Evolutionary conservation across 2,113 vertebrate species (phyloP).

Genomic region (Vulpes ferrilata): DNA sequence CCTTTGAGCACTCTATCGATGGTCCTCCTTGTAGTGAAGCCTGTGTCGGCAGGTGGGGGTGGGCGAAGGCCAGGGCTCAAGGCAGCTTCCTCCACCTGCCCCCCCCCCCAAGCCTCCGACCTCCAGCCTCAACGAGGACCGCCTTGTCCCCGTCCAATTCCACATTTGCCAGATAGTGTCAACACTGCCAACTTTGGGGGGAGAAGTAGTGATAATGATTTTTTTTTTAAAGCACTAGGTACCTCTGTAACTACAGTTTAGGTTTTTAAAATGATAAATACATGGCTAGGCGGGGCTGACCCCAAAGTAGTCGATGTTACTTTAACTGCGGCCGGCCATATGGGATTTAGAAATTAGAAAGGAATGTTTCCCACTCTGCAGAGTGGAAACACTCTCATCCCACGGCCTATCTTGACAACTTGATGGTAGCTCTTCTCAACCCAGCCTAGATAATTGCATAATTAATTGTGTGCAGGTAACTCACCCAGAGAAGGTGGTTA

Average conservation of each 20-base stretch:
- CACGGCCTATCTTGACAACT: not conserved
- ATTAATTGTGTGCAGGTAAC: slow-evolving; percentile 27
- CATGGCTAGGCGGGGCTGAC: slow-evolving; percentile 64
- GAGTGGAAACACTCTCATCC: slow-evolving; percentile 36
- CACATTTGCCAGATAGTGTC: not conserved
- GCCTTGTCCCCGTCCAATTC: not conserved
- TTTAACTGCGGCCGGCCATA: slow-evolving; percentile 64
- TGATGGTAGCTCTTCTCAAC: not conserved
- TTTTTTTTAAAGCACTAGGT: slow-evolving; percentile 61
- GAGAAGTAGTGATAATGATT: slow-evolving; percentile 51
- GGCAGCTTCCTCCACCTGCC: not conserved
- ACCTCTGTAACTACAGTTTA: slow-evolving; percentile 64
- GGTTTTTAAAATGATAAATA: slow-evolving; percentile 75
- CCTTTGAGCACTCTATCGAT: rapidly evolving
- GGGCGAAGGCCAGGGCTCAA: not conserved
- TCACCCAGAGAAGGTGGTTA: not conserved
- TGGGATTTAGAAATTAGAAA: slow-evolving; percentile 73
- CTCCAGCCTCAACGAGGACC: not conserved
- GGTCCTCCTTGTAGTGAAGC: rapidly evolving
- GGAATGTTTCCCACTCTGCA: slow-evolving; percentile 10
- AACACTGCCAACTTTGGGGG: slow-evolving; percentile 42
- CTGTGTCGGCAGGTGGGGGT: not conserved
- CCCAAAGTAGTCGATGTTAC: slow-evolving; percentile 64
- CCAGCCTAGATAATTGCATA: not conserved
- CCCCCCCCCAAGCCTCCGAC: rapidly evolving